phyloP scores from a whole-genome alignment of 2,113 vertebrate genomes.

The cattle (Bos taurus) region ARS-UCD2.0 NC_037344.1:35893501-35894000 shows the following conservation, averaged over 20 bases:
- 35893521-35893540: background rate
- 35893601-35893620: background rate
- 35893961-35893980: too few relatives aligned
- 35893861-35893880: background rate
- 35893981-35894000: too few relatives aligned
- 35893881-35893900: background rate
- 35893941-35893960: background rate
- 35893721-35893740: background rate
- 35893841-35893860: background rate
- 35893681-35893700: background rate
- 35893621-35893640: background rate
- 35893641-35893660: background rate
- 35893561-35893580: background rate
- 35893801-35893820: background rate
- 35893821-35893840: background rate
- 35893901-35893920: background rate
- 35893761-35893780: background rate
- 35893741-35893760: background rate
- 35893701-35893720: background rate
- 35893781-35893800: background rate
- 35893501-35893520: background rate
- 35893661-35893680: background rate
- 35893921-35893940: background rate
- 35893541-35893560: background rate
- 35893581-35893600: background rate